Conservation (phyloP, 2,113 vertebrate genomes). For the Dasyurus viverrinus region DNA sequence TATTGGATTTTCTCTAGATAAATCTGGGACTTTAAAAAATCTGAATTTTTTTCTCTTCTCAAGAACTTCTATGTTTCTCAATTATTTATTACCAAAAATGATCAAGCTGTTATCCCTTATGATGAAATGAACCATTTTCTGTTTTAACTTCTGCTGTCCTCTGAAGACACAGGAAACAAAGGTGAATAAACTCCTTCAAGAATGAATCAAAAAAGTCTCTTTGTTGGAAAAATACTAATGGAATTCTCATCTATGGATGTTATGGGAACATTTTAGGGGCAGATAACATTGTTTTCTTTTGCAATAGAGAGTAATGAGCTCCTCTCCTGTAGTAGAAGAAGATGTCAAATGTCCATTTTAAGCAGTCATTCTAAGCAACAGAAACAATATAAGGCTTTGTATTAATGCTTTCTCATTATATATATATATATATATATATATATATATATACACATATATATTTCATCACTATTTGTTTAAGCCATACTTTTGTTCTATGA, state of each 20-base stretch:
- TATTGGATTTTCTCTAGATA: not conserved
- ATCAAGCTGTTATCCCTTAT: not conserved
- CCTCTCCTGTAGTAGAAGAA: not conserved
- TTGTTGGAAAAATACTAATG: slow-evolving; percentile 39
- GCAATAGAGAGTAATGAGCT: not conserved
- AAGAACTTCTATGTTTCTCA: not conserved
- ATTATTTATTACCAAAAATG: not conserved
- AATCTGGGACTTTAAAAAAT: not conserved
- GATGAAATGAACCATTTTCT: too few relatives aligned
- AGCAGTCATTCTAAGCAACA: not conserved
- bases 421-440: too few relatives aligned
- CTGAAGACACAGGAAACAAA: not conserved
- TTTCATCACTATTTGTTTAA: not conserved
- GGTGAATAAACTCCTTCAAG: not conserved
- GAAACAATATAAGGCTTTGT: not conserved
- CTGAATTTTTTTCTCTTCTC: not conserved
- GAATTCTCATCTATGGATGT: slow-evolving; percentile 9
- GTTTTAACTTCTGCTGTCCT: too few relatives aligned
- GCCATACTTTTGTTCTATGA: not conserved
- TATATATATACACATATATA: too few relatives aligned
- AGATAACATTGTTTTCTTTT: not conserved
- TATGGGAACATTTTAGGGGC: not conserved
- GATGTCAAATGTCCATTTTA: not conserved
- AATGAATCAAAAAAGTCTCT: not conserved
- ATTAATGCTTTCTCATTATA: not conserved